Base-by-base conservation (phyloP, 2,113 vertebrate genomes). In the Spilogale gracilis region DNA sequence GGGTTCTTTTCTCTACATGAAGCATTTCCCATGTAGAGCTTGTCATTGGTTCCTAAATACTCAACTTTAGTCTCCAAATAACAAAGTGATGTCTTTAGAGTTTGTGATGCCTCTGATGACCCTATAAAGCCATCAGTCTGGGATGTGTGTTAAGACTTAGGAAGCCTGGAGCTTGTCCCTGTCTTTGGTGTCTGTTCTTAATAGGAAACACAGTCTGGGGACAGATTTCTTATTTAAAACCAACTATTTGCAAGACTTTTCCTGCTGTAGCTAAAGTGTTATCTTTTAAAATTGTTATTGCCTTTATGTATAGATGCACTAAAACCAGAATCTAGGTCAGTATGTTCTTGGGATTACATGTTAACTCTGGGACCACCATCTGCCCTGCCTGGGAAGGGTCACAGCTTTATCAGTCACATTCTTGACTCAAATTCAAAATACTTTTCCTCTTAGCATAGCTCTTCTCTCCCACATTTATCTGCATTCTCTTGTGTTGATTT, bases 341-440 rank as follows among this genome's bases (percentile, higher is more conserved):
- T 87, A 65, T 93, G 54, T 94, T 95, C 78, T 65, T 91, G 65
- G 60, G 89, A 94, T 97, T 91, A 88, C 71, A 84, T 91, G 90
- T 93, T 69, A 93, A 97, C 54, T 87, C 50, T 1, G n/a, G 0
- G 25, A 85, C 60, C 43, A 92, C 76, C 16, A 9, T 94, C 65
- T 17, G 23, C 58, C n/a, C 18, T 17, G 69, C 14, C 89, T 97
- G 54, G 86, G 43, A 94, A 96, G 60, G 65, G 71, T 95, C 60
- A 82, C 58, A 67, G 11, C 58, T 96, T 93, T 91, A 85, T 87
- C 48, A 13, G 89, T 65, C 71, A 95, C 89, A 91, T 97, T 85
- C 82, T 97, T 97, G 96, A 96, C 85, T 94, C 71, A 78, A 32
- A 81, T 82, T 91, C 93, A 96, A 97, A 96, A 95, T 96, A 94